Conservation (phyloP, 1,140 invertebrate genomes). For the Ruditapes philippinarum region DNA sequence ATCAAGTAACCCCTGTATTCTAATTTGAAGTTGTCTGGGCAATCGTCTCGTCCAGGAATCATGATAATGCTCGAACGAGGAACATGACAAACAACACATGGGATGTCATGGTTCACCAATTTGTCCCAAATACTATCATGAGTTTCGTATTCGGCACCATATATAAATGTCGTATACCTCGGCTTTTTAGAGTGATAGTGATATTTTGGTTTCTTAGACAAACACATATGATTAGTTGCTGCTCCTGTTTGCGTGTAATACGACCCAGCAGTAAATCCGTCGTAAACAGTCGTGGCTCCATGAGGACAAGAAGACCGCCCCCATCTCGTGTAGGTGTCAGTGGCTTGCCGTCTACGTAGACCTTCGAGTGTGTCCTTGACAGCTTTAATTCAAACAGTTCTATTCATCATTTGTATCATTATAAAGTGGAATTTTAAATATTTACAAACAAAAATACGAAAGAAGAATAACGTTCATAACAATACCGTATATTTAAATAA, state of each 20-base stretch:
- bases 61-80: slow-evolving; percentile 57
- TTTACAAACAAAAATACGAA: too few species aligned
- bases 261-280: slow-evolving; percentile 18
- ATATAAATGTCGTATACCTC: not conserved
- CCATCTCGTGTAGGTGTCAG: slow-evolving; percentile 11
- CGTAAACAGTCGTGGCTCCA: not conserved
- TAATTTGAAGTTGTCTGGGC: slow-evolving; percentile 62
- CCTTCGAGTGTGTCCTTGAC: too few species aligned
- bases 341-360: too few species aligned
- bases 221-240: not conserved
- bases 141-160: not conserved
- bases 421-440: too few species aligned
- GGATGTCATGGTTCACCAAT: slow-evolving; percentile 58
- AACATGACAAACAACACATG: slow-evolving; percentile 69
- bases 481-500: too few species aligned
- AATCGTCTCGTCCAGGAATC: slow-evolving; percentile 70
- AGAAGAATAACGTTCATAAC: too few species aligned
- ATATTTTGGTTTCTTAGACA: slow-evolving; percentile 9
- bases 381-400: too few species aligned
- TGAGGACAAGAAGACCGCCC: slow-evolving; percentile 3
- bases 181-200: not conserved
- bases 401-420: too few species aligned
- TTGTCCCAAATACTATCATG: not conserved
- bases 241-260: not conserved
- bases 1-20: slow-evolving; percentile 75